Evolutionary conservation across 2,888 invertebrate species (phyloP).

Genomic region (Toxonevra muliebris): DNA sequence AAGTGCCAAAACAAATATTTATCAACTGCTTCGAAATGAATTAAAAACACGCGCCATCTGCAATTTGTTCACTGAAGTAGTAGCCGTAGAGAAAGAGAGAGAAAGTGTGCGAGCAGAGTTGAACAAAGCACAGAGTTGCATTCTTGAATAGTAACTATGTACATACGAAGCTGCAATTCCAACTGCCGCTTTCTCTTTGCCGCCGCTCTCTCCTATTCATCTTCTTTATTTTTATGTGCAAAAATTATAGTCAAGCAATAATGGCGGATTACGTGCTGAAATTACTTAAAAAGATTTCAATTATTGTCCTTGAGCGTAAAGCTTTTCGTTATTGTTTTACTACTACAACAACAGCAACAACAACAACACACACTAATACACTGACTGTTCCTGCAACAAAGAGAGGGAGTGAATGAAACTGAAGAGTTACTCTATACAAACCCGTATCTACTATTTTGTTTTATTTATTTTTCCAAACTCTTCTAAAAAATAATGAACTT

Average conservation of each 20-base stretch:
- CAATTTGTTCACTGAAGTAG: conserved; percentile 7
- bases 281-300: conserved; percentile 54
- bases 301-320: conserved; percentile 26
- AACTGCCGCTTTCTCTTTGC: background rate
- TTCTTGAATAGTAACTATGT: background rate
- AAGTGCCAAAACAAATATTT: conserved; percentile 48
- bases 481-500: conserved; percentile 37
- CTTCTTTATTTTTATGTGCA: background rate
- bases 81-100: background rate
- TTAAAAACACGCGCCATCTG: conserved; percentile 47
- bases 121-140: background rate
- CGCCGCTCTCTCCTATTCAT: background rate
- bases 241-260: conserved; percentile 38
- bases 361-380: background rate
- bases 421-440: too few species aligned
- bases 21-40: conserved; percentile 45
- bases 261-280: conserved; percentile 59
- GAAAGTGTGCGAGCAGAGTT: background rate
- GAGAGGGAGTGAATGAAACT: too few species aligned
- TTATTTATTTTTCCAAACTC: conserved; percentile 20
- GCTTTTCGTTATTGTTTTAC: background rate
- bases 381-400: too few species aligned
- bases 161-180: background rate
- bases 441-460: background rate
- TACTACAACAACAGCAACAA: background rate